phyloP scores from a whole-genome alignment of 2,113 vertebrate genomes.

The Mionectes macconnelli region DNA sequence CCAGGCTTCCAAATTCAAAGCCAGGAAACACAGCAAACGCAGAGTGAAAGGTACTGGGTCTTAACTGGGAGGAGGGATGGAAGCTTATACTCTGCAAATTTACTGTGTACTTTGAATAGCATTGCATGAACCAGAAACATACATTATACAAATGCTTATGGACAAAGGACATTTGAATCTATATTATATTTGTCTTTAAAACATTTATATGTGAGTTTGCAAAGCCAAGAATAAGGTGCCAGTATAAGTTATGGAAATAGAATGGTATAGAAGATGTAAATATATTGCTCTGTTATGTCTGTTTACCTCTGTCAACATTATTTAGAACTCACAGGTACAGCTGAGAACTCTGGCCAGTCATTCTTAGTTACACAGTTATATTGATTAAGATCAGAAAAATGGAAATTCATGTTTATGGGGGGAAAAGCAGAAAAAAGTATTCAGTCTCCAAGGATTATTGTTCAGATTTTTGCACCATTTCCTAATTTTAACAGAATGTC shows the following conservation, averaged over 20 bases:
- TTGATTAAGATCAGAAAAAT: neutral
- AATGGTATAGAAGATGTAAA: neutral
- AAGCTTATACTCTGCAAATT: neutral
- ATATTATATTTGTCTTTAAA: neutral
- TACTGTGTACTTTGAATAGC: neutral
- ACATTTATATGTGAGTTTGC: neutral
- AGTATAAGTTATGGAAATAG: neutral
- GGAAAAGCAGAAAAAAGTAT: neutral
- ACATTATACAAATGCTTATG: neutral
- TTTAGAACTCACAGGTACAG: neutral
- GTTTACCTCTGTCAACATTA: neutral
- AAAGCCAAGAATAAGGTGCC: neutral
- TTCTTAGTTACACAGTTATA: neutral
- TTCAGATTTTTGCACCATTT: neutral
- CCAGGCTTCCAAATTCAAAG: conserved; percentile 66
- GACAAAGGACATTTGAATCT: neutral
- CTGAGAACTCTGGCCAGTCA: neutral
- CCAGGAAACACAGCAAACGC: conserved; percentile 78
- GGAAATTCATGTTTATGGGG: neutral
- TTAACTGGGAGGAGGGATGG: neutral
- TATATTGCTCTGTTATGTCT: neutral
- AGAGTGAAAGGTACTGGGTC: conserved; percentile 77
- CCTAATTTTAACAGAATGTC: neutral
- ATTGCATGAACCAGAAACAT: neutral
- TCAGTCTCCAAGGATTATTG: neutral